Evolutionary conservation across 2,113 vertebrate genomes (phyloP).

Genomic region (Okapia johnstoni): DNA sequence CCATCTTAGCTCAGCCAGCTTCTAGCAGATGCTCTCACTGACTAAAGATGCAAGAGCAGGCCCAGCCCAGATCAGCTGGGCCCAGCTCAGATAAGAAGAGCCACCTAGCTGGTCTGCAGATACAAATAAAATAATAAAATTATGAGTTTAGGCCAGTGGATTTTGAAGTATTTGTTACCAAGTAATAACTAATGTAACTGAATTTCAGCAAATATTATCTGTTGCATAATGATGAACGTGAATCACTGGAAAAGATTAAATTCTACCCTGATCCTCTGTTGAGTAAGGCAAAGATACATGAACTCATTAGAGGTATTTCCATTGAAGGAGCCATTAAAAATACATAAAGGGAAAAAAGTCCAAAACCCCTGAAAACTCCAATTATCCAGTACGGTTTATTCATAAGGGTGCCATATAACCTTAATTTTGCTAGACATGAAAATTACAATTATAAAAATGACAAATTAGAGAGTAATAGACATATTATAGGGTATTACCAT

Average conservation of each 20-base stretch:
- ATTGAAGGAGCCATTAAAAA: neutral
- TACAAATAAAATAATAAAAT: neutral
- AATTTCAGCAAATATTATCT: slow-evolving; percentile 6
- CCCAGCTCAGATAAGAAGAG: neutral
- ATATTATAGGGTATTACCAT: neutral
- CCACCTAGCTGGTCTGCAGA: neutral
- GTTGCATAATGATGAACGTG: neutral
- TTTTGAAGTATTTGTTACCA: neutral
- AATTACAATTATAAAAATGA: neutral
- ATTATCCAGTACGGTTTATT: neutral
- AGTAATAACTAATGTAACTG: neutral
- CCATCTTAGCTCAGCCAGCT: neutral
- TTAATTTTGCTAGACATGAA: neutral
- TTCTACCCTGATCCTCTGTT: neutral
- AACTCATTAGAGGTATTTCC: neutral
- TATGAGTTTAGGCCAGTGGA: neutral
- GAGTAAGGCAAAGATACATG: neutral
- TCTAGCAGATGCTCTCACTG: neutral
- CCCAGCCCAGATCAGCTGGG: neutral
- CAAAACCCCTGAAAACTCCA: neutral
- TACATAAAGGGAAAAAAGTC: neutral
- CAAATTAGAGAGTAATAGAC: neutral
- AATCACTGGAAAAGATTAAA: neutral
- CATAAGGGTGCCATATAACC: neutral
- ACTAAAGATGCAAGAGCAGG: neutral